Percentiles rank a stretch among this genome's conserved stretches.
Conservation (phyloP, 2,797 vertebrate genomes). For the Ambastaia sidthimunki region DNA sequence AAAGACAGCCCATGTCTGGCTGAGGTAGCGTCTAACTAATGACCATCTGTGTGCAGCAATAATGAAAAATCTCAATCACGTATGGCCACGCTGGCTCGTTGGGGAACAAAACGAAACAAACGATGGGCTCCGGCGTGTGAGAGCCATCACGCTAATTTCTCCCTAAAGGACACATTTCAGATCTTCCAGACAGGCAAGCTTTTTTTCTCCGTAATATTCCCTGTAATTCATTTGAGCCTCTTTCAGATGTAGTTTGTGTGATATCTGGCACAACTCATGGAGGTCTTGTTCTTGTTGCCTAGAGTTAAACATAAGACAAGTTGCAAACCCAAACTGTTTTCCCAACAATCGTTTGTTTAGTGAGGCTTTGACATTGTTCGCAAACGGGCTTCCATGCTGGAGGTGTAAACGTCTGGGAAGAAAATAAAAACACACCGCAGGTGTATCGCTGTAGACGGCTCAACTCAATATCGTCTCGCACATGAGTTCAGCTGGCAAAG, state of each 20-base stretch:
- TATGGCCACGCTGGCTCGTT: slow-evolving; percentile 60
- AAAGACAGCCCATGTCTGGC: slow-evolving; percentile 61
- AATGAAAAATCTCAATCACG: slow-evolving; percentile 66
- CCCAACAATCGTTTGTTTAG: slow-evolving; percentile 27
- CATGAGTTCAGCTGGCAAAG: slow-evolving; percentile 41
- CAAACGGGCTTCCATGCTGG: slow-evolving; percentile 40
- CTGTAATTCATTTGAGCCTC: slow-evolving; percentile 44
- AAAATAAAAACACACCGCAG: slow-evolving; percentile 17
- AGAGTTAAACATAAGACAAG: slow-evolving; percentile 23
- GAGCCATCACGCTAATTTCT: slow-evolving; percentile 59
- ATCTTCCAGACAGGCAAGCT: slow-evolving; percentile 54
- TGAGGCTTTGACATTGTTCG: neutral
- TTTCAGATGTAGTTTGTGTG: slow-evolving; percentile 1
- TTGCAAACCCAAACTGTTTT: slow-evolving; percentile 23
- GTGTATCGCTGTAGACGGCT: slow-evolving; percentile 1
- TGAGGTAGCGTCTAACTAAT: slow-evolving; percentile 61
- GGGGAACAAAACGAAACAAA: slow-evolving; percentile 62
- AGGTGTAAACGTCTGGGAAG: slow-evolving; percentile 22
- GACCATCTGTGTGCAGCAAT: slow-evolving; percentile 65
- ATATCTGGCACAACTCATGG: slow-evolving; percentile 37
- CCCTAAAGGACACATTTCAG: slow-evolving; percentile 57
- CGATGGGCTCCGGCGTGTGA: slow-evolving; percentile 55
- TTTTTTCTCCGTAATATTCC: slow-evolving; percentile 48
- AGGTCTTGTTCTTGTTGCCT: slow-evolving; percentile 38
- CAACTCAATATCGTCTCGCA: slow-evolving; percentile 47